These are phyloP conservation scores for Acanthosoma haemorrhoidale DNA, from an alignment of 2,888 invertebrate genomes.

Conservation along the genomic window DNA sequence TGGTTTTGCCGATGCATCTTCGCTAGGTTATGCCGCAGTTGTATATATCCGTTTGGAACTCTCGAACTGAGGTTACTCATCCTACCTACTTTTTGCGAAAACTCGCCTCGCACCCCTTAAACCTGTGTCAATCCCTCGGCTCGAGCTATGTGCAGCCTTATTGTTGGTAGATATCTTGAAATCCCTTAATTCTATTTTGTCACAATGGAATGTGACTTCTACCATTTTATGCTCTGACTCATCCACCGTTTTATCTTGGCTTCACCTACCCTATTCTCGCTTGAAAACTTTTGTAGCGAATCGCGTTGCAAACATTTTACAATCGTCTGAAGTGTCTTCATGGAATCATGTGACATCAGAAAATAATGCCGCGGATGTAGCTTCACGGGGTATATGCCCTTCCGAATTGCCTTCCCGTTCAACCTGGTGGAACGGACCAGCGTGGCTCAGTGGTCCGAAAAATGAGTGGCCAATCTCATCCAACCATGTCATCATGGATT, in stretches of 20 bases:
- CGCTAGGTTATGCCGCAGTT: too few relatives aligned
- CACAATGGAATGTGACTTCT: neutral
- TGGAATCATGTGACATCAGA: conserved; percentile 16
- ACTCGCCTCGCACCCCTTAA: too few relatives aligned
- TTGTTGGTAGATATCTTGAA: neutral
- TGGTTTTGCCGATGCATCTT: too few relatives aligned
- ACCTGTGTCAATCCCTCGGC: neutral
- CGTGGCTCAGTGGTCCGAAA: neutral
- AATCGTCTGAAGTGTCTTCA: neutral
- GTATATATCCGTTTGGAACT: too few relatives aligned
- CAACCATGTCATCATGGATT: neutral
- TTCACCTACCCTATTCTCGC: neutral
- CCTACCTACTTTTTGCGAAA: too few relatives aligned
- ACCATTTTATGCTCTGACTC: neutral
- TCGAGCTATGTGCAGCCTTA: neutral
- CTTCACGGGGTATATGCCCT: neutral
- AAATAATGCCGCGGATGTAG: conserved; percentile 15
- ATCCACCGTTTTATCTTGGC: neutral
- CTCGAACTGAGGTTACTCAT: too few relatives aligned
- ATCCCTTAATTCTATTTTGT: neutral
- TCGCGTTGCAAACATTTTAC: conserved; percentile 17
- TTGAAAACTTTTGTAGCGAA: conserved; percentile 2
- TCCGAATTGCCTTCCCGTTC: neutral
- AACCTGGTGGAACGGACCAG: conserved; percentile 17
- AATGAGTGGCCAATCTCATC: conserved; percentile 13